Percentiles rank a stretch among this genome's conserved stretches.
These are phyloP conservation scores for Rhagoletis pomonella DNA, from an alignment of 1,140 invertebrate genomes.

Conservation along the genomic window DNA sequence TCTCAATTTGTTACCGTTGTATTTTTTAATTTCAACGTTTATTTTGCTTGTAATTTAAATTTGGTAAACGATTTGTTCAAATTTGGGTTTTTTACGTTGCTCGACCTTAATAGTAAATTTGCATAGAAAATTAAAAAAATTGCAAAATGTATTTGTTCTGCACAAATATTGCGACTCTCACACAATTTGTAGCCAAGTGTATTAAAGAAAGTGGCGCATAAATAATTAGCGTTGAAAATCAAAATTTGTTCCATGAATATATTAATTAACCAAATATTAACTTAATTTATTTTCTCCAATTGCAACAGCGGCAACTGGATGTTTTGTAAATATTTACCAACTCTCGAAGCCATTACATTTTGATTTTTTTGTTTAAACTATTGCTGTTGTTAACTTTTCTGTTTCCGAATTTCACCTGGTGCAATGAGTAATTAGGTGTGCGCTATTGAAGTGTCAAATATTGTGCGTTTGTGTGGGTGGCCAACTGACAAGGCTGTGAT, in stretches of 20 bases:
- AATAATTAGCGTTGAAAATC: neutral
- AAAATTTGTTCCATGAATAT: neutral
- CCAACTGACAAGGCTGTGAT: neutral
- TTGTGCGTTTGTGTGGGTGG: neutral
- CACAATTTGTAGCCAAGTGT: neutral
- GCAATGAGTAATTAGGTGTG: constrained; percentile 14
- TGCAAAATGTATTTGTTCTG: neutral
- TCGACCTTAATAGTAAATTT: neutral
- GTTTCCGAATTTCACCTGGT: neutral
- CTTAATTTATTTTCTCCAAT: neutral
- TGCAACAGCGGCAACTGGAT: neutral
- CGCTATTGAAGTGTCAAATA: constrained; percentile 12
- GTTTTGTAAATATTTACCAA: neutral
- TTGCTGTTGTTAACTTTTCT: constrained; percentile 8
- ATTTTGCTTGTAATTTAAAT: constrained; percentile 10
- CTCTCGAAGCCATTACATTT: neutral
- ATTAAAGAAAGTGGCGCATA: neutral
- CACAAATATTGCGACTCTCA: neutral
- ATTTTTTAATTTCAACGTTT: neutral
- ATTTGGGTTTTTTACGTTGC: neutral
- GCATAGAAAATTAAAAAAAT: neutral
- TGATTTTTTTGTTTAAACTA: neutral
- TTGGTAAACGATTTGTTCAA: neutral
- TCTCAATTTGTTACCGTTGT: neutral
- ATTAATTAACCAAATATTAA: neutral